A percentile compares a stretch with the other conserved stretches of the same genome.
Conservation (phyloP, 2,888 invertebrate genomes). For the Proisotoma minuta region DNA sequence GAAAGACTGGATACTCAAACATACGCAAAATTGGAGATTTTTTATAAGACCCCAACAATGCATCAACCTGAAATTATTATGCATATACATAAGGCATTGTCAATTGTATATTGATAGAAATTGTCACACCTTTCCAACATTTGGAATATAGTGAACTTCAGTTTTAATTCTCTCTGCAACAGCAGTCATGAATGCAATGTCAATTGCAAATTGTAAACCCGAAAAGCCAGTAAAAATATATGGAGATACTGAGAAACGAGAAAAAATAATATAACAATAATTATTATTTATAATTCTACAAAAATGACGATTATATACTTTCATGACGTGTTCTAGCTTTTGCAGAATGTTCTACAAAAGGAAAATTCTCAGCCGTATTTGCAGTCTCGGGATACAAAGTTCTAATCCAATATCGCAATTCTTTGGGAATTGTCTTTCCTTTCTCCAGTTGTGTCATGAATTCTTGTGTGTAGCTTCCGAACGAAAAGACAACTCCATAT, state of each 20-base stretch:
- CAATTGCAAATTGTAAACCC: constrained; percentile 28
- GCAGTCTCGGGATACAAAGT: constrained; percentile 22
- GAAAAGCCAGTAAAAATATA: constrained; percentile 26
- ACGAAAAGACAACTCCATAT: constrained; percentile 24
- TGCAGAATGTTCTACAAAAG: constrained; percentile 18
- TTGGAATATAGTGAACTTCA: neutral
- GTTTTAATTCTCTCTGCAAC: neutral
- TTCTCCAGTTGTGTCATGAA: neutral
- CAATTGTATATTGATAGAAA: too few relatives aligned
- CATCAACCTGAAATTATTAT: neutral
- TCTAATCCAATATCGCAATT: constrained; percentile 14
- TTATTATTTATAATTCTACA: neutral
- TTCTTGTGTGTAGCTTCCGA: neutral
- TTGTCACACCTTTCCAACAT: too few relatives aligned
- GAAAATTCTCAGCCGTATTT: constrained; percentile 29
- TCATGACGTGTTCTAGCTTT: neutral
- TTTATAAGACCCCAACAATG: neutral
- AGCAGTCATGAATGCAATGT: constrained; percentile 10
- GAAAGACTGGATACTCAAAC: constrained; percentile 12
- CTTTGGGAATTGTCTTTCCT: constrained; percentile 13
- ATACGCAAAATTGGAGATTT: neutral
- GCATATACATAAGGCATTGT: too few relatives aligned
- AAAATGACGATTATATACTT: neutral
- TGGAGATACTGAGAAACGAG: constrained; percentile 7
- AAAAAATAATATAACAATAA: neutral